These are phyloP conservation scores for Diceros bicornis DNA, from an alignment of 2,797 vertebrate species.

Conservation along the genomic window DNA sequence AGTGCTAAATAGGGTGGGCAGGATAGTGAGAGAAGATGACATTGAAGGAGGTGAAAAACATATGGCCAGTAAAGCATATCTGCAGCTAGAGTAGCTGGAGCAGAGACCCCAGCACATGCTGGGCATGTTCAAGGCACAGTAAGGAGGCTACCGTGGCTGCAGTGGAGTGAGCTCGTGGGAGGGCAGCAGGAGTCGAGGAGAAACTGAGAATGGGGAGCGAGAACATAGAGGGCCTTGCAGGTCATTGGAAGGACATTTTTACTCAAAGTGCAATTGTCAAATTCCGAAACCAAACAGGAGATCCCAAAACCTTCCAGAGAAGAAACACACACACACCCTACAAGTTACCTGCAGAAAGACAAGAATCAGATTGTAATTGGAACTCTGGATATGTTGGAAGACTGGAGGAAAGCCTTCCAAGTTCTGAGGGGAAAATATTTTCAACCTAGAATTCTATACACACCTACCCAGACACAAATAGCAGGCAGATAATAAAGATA, in stretches of 20 bases:
- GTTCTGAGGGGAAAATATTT: neutral
- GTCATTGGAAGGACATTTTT: neutral
- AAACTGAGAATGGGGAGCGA: neutral
- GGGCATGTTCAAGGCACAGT: neutral
- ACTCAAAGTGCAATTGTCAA: neutral
- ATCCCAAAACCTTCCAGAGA: constrained; percentile 6
- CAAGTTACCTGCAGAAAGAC: neutral
- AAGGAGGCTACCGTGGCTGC: neutral
- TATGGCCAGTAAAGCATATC: neutral
- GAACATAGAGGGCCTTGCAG: neutral
- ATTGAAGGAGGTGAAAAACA: neutral
- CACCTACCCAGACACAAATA: neutral
- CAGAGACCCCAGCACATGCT: no score
- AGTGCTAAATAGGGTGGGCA: neutral
- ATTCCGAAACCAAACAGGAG: constrained; percentile 17
- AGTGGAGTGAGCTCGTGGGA: neutral
- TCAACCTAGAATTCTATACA: neutral
- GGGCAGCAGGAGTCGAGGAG: neutral
- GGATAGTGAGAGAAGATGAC: neutral
- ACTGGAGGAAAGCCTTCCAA: neutral
- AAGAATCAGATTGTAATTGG: neutral
- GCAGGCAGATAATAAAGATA: neutral
- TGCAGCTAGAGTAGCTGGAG: neutral
- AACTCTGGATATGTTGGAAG: neutral
- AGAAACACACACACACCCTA: neutral